Conservation (phyloP, 2,888 invertebrate species). For the Eudemis profundana region DNA sequence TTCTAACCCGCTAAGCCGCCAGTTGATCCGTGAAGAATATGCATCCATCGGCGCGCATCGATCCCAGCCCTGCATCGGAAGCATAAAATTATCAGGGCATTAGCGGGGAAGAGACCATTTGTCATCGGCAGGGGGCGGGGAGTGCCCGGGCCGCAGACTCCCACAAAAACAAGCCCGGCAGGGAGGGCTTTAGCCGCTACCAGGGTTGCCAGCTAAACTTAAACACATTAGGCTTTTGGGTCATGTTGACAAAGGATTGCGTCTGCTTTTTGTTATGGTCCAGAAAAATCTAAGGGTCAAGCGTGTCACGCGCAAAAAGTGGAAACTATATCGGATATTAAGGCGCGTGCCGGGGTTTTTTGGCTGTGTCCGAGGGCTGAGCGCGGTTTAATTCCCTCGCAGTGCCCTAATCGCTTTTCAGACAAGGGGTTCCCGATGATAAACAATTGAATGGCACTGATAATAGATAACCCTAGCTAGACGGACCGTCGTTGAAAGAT, state of each 20-base stretch:
- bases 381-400: conserved; percentile 63
- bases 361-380: conserved; percentile 40
- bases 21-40: conserved; percentile 75
- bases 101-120: conserved; percentile 82
- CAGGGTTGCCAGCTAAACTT: conserved; percentile 50
- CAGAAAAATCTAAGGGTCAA: conserved; percentile 80
- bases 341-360: conserved; percentile 76
- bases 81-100: conserved; percentile 81
- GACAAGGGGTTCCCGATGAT: background rate
- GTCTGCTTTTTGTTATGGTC: conserved; percentile 45
- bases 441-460: conserved; percentile 3
- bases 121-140: conserved; percentile 75
- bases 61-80: conserved; percentile 72
- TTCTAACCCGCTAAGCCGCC: conserved; percentile 63
- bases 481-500: too few relatives aligned
- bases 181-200: conserved; percentile 67
- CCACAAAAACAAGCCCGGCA: conserved; percentile 82
- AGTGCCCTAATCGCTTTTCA: conserved; percentile 19
- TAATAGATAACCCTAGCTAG: too few relatives aligned
- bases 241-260: conserved; percentile 46
- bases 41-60: conserved; percentile 77
- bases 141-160: conserved; percentile 80
- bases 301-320: conserved; percentile 79
- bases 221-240: conserved; percentile 40
- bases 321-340: conserved; percentile 83